Conservation (phyloP, 2,113 vertebrate species). For the Mustelus asterias region DNA sequence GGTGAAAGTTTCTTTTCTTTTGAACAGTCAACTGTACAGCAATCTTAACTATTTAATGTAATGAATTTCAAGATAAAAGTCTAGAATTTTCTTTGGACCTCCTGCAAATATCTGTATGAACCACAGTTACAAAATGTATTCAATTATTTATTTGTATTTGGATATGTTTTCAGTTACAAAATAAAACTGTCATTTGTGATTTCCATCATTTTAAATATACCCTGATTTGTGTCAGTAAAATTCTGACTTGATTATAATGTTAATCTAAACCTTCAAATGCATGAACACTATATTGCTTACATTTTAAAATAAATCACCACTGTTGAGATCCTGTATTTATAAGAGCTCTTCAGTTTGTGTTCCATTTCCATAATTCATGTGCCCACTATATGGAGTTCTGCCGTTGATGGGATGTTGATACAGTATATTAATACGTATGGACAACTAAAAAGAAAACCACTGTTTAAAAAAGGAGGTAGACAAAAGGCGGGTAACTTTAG, state of each 20-base stretch:
- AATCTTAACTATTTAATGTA: constrained; percentile 52
- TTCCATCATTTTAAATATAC: constrained; percentile 40
- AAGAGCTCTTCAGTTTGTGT: background rate
- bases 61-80: constrained; percentile 45
- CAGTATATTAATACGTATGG: background rate
- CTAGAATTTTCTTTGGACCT: constrained; percentile 50
- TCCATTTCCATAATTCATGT: background rate
- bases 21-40: constrained; percentile 50
- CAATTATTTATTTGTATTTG: constrained; percentile 71
- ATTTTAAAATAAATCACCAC: background rate
- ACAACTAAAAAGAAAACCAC: background rate
- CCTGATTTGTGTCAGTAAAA: constrained; percentile 11
- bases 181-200: constrained; percentile 49
- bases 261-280: background rate
- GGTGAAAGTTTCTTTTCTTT: constrained; percentile 46
- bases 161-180: constrained; percentile 58
- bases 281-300: background rate
- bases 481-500: too few species aligned
- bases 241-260: background rate
- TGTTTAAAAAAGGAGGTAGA: background rate
- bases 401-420: background rate
- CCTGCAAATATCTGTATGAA: constrained; percentile 47
- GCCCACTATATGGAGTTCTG: background rate
- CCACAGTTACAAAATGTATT: constrained; percentile 58
- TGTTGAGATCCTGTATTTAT: background rate